Conservation (phyloP, 2,113 vertebrate genomes). For the Petaurus breviceps region DNA sequence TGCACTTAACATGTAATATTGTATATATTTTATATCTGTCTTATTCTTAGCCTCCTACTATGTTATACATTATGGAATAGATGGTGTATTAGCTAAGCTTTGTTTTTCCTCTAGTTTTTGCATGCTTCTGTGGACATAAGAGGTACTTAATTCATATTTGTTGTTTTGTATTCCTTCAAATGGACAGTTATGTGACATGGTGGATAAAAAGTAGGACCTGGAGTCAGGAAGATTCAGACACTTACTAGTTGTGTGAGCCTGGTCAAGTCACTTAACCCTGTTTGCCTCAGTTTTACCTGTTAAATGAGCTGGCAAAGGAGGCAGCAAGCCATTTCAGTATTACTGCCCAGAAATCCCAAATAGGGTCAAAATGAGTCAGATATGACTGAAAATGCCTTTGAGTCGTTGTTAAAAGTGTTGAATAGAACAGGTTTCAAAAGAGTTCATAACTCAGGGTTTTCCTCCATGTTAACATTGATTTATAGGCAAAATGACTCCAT, state of each 20-base stretch:
- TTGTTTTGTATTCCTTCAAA: background rate
- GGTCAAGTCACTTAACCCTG: background rate
- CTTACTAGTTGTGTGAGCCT: background rate
- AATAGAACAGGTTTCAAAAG: background rate
- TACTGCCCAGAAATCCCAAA: background rate
- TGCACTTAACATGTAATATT: background rate
- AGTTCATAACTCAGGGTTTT: background rate
- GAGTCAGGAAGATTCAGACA: background rate
- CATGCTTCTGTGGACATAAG: background rate
- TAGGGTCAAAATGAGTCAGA: background rate
- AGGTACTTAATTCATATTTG: background rate
- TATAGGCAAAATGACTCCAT: background rate
- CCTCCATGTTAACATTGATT: background rate
- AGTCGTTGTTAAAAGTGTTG: background rate
- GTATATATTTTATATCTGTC: background rate
- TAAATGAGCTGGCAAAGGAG: background rate
- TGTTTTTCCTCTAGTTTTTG: background rate
- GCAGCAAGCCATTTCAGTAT: background rate
- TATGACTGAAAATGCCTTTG: background rate
- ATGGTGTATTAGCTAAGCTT: background rate
- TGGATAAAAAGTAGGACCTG: too few species aligned
- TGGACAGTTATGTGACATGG: too few species aligned
- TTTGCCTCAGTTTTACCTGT: background rate
- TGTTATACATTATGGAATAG: background rate
- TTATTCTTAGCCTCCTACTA: background rate